Evolutionary conservation across 2,113 vertebrate genomes (phyloP), one percentile per base, ranked within the genome.

Genomic region (Carassius auratus): DNA sequence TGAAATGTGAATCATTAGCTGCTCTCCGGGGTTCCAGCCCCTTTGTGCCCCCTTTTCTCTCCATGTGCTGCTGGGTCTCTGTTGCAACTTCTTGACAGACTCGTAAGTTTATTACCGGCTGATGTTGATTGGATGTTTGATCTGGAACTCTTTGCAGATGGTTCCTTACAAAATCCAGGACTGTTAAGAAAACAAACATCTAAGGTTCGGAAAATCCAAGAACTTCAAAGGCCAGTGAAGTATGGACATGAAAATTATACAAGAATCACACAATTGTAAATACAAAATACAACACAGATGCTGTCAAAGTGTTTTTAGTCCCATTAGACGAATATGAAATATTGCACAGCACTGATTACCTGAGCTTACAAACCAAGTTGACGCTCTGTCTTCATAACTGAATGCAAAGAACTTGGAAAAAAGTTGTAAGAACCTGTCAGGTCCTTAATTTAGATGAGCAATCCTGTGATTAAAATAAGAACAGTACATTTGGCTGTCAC

Each of bases 1-100:
- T 80, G 80, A 84, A 86, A 92, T 87, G 89, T 92, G 92, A 93
- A 93, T 92, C 90, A 93, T 94, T 93, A 94, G 90, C 90, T 80
- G 81, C 89, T 89, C 91, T 91, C 89, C 86, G 82, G 69, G 81
- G 87, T 89, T 93, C 90, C 89, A 55, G 90, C 90, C 86, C 92
- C 87, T 86, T 90, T 92, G 90, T 92, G 88, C 83, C 77, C 64
- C 30, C 26, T 76, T 86, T 84, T 88, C 86, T 83, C 79, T 79
- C 90, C 78, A 23, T 81, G 19, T 77, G 78, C 90, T 81, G 38
- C 82, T 52, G 81, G 85, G 59, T 73, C 59, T 78, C 69, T 80
- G 78, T 86, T 55, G 48, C 15, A 55, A 36, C 76, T 76, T 75
- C 84, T 88, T 81, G 80, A 88, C 85, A 88, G 89, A 86, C 85